Conservation (phyloP, 2,113 vertebrate genomes). For the Pithys albifrons region DNA sequence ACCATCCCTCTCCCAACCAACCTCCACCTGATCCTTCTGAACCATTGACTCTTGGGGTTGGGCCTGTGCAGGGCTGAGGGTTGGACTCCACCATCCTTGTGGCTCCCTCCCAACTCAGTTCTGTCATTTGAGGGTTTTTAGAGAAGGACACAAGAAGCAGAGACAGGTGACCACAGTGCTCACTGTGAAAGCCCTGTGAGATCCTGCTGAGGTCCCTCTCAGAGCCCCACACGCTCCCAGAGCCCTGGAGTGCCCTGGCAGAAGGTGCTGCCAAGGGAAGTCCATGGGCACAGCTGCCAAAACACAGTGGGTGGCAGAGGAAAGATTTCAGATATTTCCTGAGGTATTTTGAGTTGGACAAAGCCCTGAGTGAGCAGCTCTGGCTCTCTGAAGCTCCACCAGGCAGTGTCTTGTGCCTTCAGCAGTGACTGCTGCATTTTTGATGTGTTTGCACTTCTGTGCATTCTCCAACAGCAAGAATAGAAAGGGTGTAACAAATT, state of each 20-base stretch:
- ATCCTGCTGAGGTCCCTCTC: background rate
- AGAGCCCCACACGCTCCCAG: fast-evolving
- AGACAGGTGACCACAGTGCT: too few relatives aligned
- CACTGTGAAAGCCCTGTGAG: background rate
- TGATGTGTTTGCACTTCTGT: background rate
- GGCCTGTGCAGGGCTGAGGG: background rate
- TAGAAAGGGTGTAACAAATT: background rate
- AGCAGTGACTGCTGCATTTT: background rate
- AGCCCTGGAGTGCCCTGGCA: background rate
- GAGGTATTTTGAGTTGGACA: background rate
- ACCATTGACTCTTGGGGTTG: background rate
- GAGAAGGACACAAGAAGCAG: background rate
- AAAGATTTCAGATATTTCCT: background rate
- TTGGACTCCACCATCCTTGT: background rate
- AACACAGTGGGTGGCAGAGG: too few relatives aligned
- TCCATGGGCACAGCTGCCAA: background rate
- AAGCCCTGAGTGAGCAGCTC: background rate
- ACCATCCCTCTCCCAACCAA: background rate
- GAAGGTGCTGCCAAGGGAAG: background rate
- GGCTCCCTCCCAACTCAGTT: background rate
- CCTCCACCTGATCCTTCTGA: fast-evolving
- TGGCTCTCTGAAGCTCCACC: background rate
- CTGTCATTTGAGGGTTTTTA: background rate
- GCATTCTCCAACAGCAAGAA: background rate
- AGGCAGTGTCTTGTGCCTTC: background rate